Evolutionary conservation across 1,140 invertebrate genomes (phyloP).

Genomic region (Campoletis sonorensis): DNA sequence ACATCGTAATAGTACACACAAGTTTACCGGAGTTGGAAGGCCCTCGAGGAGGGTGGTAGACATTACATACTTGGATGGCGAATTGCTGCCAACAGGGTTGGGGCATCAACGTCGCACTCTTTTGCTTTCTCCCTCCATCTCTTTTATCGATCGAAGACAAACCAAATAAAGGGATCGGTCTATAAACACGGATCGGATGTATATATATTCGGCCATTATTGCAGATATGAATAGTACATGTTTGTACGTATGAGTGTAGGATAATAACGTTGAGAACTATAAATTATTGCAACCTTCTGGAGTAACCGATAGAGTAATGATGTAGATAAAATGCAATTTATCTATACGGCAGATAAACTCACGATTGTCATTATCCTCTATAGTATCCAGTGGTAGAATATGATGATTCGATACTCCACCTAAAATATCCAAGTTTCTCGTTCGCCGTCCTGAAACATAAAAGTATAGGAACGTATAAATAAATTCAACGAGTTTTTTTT

Average conservation of each 20-base stretch:
- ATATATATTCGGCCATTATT: background rate
- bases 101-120: background rate
- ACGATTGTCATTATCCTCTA: slow-evolving; percentile 62
- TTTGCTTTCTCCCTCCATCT: background rate
- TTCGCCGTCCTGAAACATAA: slow-evolving; percentile 63
- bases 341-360: slow-evolving; percentile 46
- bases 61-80: slow-evolving; percentile 25
- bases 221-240: background rate
- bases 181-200: slow-evolving; percentile 32
- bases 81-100: slow-evolving; percentile 20
- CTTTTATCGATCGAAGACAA: slow-evolving; percentile 37
- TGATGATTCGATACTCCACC: slow-evolving; percentile 64
- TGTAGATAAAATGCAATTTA: slow-evolving; percentile 5
- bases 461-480: background rate
- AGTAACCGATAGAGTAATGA: background rate
- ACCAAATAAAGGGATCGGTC: slow-evolving; percentile 44
- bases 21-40: background rate
- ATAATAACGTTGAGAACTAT: slow-evolving; percentile 15
- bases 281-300: slow-evolving; percentile 14
- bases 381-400: slow-evolving; percentile 50
- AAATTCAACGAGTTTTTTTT: background rate
- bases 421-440: slow-evolving; percentile 65
- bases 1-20: slow-evolving; percentile 26
- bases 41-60: slow-evolving; percentile 5
- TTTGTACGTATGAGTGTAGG: background rate